phyloP scores from a whole-genome alignment of 2,888 invertebrate genomes.

The Aricia artaxerxes region DNA sequence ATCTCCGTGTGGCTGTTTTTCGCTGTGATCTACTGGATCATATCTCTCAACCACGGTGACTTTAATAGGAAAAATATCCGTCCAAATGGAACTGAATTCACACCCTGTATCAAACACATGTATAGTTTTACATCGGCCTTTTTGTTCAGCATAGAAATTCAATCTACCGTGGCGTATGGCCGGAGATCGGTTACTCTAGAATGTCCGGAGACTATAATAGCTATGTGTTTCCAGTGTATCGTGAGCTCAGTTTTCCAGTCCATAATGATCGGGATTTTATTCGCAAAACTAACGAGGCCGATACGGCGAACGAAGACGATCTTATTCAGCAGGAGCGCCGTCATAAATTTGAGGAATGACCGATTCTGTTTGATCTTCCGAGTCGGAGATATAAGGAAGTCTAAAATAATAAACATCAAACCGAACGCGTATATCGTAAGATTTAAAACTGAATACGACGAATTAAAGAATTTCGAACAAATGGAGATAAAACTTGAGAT shows the following conservation, averaged over 20 bases:
- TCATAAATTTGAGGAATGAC: slow-evolving; percentile 93
- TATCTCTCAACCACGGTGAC: slow-evolving; percentile 94
- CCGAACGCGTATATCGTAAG: slow-evolving; percentile 92
- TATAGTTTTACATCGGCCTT: slow-evolving; percentile 95
- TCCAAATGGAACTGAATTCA: slow-evolving; percentile 82
- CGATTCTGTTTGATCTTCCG: slow-evolving; percentile 93
- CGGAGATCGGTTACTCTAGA: slow-evolving; percentile 92
- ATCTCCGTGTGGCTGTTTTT: slow-evolving; percentile 93
- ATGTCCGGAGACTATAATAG: slow-evolving; percentile 95
- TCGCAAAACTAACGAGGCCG: slow-evolving; percentile 97
- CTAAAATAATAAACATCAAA: slow-evolving; percentile 96
- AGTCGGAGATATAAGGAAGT: slow-evolving; percentile 96
- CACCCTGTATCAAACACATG: slow-evolving; percentile 93
- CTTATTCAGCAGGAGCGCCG: slow-evolving; percentile 93
- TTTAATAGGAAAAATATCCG: slow-evolving; percentile 83
- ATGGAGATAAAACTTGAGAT: slow-evolving; percentile 87
- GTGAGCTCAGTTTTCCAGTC: slow-evolving; percentile 93
- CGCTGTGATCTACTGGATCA: slow-evolving; percentile 94
- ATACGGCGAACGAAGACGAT: slow-evolving; percentile 96
- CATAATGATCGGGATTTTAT: slow-evolving; percentile 91
- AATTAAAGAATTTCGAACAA: slow-evolving; percentile 88
- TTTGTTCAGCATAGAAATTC: slow-evolving; percentile 97
- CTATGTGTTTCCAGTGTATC: slow-evolving; percentile 97
- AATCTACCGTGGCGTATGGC: slow-evolving; percentile 96
- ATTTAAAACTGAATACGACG: slow-evolving; percentile 88